These are phyloP conservation scores for Cotesia chilonis DNA, from an alignment of 1,140 invertebrate species.

Conservation along the genomic window DNA sequence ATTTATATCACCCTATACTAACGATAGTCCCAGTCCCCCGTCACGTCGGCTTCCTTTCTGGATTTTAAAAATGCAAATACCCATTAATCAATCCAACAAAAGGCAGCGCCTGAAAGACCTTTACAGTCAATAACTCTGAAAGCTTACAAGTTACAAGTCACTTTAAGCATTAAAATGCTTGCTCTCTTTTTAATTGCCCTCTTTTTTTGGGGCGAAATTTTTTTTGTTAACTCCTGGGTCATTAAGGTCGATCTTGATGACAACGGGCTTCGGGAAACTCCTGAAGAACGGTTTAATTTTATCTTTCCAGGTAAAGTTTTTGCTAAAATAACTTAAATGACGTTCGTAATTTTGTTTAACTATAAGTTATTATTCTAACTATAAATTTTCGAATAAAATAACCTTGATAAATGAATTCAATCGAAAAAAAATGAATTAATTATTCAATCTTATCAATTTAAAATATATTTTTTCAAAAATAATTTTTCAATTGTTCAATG, in stretches of 20 bases:
- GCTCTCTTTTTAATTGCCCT: neutral
- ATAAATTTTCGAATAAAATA: too few species aligned
- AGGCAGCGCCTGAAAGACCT: too few species aligned
- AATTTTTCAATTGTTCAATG: too few species aligned
- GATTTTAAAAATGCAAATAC: slow-evolving; percentile 24
- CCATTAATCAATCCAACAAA: too few species aligned
- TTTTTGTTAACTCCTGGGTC: neutral
- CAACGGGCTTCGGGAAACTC: slow-evolving; percentile 18
- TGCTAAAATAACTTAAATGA: neutral
- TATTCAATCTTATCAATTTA: too few species aligned
- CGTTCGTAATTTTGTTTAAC: slow-evolving; percentile 1
- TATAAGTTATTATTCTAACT: too few species aligned
- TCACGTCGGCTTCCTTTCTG: neutral
- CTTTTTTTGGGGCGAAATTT: neutral
- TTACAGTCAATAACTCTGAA: neutral
- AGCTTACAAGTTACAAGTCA: neutral
- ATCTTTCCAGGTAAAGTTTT: slow-evolving; percentile 40
- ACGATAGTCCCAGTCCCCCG: too few species aligned
- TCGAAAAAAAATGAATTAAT: too few species aligned
- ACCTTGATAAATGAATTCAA: too few species aligned
- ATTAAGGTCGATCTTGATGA: slow-evolving; percentile 18
- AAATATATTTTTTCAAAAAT: too few species aligned
- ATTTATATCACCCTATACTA: slow-evolving; percentile 14
- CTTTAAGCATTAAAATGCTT: too few species aligned
- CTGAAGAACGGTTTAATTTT: slow-evolving; percentile 29